Conservation (phyloP, 1,140 invertebrate genomes). For the Drosophila auraria region DNA sequence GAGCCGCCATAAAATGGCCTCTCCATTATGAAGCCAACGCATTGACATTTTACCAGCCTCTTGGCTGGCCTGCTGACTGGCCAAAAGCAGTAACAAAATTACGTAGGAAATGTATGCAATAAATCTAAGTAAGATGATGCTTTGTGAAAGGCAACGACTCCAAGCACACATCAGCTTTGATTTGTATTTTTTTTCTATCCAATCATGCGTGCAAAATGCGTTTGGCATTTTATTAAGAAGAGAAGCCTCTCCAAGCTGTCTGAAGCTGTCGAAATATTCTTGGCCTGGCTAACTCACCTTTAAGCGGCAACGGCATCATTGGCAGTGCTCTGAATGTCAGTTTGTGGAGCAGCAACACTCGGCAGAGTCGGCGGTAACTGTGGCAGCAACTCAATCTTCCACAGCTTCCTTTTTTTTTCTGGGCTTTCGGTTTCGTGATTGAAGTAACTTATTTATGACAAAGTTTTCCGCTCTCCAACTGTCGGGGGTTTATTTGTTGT, state of each 20-base stretch:
- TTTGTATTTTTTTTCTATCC: slow-evolving; percentile 29
- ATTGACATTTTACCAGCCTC: slow-evolving; percentile 46
- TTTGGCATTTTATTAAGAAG: slow-evolving; percentile 57
- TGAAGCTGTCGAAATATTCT: slow-evolving; percentile 27
- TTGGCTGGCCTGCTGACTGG: slow-evolving; percentile 17
- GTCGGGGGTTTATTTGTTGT: slow-evolving; percentile 36
- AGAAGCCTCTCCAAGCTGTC: slow-evolving; percentile 37
- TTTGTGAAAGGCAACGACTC: slow-evolving; percentile 59
- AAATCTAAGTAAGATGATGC: slow-evolving; percentile 43
- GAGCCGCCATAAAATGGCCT: slow-evolving; percentile 35
- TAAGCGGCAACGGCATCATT: slow-evolving; percentile 70
- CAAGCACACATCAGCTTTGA: slow-evolving; percentile 13
- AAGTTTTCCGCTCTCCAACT: slow-evolving; percentile 66
- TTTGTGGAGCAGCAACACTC: slow-evolving; percentile 56
- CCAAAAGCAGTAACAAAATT: slow-evolving; percentile 38
- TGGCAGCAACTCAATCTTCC: slow-evolving; percentile 59
- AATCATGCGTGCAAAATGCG: slow-evolving; percentile 58
- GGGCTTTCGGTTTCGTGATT: slow-evolving; percentile 72
- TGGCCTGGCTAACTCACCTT: slow-evolving; percentile 68
- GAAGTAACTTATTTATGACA: slow-evolving; percentile 68
- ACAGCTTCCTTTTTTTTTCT: slow-evolving; percentile 58
- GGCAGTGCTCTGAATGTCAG: slow-evolving; percentile 60
- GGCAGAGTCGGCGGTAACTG: slow-evolving; percentile 46
- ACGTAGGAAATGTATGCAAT: slow-evolving; percentile 35
- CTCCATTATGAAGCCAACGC: slow-evolving; percentile 43